Percentiles rank a stretch among this genome's conserved stretches.
Conservation (phyloP, 53 echinoderm and acorn worm species). For the Zoroaster sp. region DNA sequence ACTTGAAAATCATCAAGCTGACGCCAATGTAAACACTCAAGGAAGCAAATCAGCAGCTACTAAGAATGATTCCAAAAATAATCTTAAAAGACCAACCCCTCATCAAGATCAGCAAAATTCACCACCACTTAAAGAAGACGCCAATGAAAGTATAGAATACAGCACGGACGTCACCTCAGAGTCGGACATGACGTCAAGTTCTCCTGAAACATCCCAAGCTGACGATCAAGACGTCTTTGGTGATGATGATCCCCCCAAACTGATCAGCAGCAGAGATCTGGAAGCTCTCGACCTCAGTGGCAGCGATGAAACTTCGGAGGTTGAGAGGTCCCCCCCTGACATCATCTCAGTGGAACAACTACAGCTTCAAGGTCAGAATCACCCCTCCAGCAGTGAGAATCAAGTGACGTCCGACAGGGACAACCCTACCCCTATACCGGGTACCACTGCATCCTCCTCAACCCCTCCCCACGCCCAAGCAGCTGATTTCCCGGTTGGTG, state of each 20-base stretch:
- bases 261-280: slow-evolving; percentile 22
- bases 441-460: slow-evolving; percentile 25
- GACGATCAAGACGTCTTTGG: background rate
- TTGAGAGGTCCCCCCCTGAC: slow-evolving; percentile 12
- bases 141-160: background rate
- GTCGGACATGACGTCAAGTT: background rate
- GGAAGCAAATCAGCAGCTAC: background rate
- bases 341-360: background rate
- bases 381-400: background rate
- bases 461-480: slow-evolving; percentile 32
- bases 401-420: background rate
- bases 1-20: background rate
- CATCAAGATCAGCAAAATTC: background rate
- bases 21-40: background rate
- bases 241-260: slow-evolving; percentile 6
- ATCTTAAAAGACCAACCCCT: background rate
- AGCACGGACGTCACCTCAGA: background rate
- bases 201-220: background rate
- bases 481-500: slow-evolving; percentile 43
- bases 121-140: background rate
- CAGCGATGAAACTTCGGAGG: background rate
- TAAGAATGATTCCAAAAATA: background rate
- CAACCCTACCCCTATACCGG: slow-evolving; percentile 33
- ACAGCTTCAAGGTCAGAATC: background rate
- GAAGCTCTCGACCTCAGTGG: slow-evolving; percentile 26